Conservation (phyloP, 2,797 vertebrate species). For the Tapera naevia region DNA sequence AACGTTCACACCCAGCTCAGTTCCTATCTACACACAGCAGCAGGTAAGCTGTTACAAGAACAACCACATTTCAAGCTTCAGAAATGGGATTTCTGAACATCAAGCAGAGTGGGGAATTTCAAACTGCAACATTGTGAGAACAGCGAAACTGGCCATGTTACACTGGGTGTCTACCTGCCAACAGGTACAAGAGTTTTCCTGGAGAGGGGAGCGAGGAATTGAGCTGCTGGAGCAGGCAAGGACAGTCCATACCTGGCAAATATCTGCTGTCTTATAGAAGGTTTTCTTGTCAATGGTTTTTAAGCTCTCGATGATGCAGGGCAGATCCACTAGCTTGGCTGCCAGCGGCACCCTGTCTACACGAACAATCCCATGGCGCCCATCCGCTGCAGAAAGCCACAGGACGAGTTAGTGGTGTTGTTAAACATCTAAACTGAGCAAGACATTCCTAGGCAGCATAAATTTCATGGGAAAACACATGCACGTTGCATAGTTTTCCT, state of each 20-base stretch:
- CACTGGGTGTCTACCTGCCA: background rate
- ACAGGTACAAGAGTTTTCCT: background rate
- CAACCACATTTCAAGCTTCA: background rate
- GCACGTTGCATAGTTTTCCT: background rate
- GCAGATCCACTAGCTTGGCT: conserved; percentile 93
- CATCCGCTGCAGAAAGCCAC: conserved; percentile 79
- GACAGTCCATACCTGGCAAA: conserved; percentile 88
- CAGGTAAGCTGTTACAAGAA: background rate
- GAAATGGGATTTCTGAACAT: background rate
- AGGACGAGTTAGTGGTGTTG: background rate
- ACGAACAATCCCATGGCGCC: conserved; percentile 89
- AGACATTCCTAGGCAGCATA: background rate
- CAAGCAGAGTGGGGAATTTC: background rate
- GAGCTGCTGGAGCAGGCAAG: background rate
- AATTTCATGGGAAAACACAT: background rate
- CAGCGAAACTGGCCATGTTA: background rate
- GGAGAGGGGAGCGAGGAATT: background rate
- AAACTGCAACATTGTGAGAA: background rate
- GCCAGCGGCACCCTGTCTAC: conserved; percentile 90
- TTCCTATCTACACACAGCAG: background rate
- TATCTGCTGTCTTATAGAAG: conserved; percentile 94
- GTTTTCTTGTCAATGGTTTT: conserved; percentile 96
- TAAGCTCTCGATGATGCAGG: conserved; percentile 89
- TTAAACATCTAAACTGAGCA: background rate
- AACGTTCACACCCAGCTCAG: background rate